Base-by-base conservation (phyloP, 2,797 vertebrate genomes). In the Cetoscarus ocellatus region DNA sequence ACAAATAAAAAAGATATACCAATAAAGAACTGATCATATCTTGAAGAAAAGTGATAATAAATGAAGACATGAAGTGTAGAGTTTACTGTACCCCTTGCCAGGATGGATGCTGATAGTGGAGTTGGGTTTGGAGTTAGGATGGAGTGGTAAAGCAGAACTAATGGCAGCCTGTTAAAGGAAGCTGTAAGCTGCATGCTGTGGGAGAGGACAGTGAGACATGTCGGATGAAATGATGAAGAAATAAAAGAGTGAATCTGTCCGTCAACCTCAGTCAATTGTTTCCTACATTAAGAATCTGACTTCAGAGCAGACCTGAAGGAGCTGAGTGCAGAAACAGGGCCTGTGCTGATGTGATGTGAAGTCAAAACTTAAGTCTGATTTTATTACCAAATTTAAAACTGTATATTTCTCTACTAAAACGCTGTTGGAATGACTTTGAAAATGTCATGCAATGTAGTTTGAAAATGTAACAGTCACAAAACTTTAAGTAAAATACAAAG, bases 1-100 rank as follows among this genome's bases (percentile, higher is more conserved):
- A 50, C 8, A 36, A 40, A 3, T 36, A 9, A 62, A 55, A 11
- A 10, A 42, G 11, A 34, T 12, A 63, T 12, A 14, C 59, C 42
- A 63, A 65, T 61, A 10, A 55, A 51, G 50, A 35, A 64, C 3
- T 11, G 35, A 56, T 78, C 75, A 65, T 0, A 73, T 60, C 8
- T 59, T 36, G 50, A 53, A 55, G 64, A 8, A 4, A 75, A 61
- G 6, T 62, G 47, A 7, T 62, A 44, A 6, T 62, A 50, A 7
- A 5, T 58, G 59, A 2, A 83, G 63, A 79, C 55, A 58, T 36
- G 80, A 83, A 86, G 80, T 74, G 72, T 85, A 84, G 85, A 83
- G 81, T 64, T 89, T 94, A 95, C 93, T 91, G 87, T 95, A 94
- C 94, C 94, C 89, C 87, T 79, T 75, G 88, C 13, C 86, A 80